Evolutionary conservation across 2,797 vertebrate genomes (phyloP).

Genomic region (Oreonectes daqikongensis): DNA sequence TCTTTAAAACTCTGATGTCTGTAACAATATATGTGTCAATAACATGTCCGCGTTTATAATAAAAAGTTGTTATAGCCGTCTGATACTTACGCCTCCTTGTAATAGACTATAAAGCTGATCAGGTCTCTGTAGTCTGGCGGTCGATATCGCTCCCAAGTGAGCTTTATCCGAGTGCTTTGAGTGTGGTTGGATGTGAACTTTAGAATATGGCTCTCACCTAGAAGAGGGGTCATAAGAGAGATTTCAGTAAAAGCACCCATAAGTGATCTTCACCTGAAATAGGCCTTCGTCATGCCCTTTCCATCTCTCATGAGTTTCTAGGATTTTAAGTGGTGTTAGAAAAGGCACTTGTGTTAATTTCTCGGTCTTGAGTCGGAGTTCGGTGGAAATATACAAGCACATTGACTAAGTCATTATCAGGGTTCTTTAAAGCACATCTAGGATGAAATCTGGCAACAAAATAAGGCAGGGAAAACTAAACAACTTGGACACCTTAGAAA

Average conservation of each 20-base stretch:
- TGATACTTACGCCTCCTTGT: conserved; percentile 95
- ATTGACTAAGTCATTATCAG: conserved; percentile 15
- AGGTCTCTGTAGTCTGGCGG: conserved; percentile 88
- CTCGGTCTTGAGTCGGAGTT: conserved; percentile 19
- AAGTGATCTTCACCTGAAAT: conserved; percentile 30
- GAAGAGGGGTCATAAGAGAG: conserved; percentile 55
- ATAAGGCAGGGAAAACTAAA: background rate
- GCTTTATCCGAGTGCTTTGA: conserved; percentile 84
- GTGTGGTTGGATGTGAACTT: conserved; percentile 90
- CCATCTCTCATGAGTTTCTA: conserved; percentile 33
- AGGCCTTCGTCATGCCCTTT: conserved; percentile 20
- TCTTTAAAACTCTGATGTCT: background rate
- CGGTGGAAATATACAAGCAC: background rate
- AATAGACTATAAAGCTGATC: conserved; percentile 97
- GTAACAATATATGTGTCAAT: background rate
- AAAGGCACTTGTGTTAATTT: conserved; percentile 28
- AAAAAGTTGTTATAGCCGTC: background rate
- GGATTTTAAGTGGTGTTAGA: conserved; percentile 21
- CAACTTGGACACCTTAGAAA: background rate
- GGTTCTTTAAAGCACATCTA: conserved; percentile 2
- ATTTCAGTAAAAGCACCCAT: conserved; percentile 27
- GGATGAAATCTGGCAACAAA: conserved; percentile 8
- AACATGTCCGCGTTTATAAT: background rate
- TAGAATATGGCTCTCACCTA: conserved; percentile 91
- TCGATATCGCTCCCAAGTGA: conserved; percentile 91